A percentile compares a stretch with the other conserved stretches of the same genome.
phyloP scores from a whole-genome alignment of 2,888 invertebrate genomes.

The Drosophila mimica region DNA sequence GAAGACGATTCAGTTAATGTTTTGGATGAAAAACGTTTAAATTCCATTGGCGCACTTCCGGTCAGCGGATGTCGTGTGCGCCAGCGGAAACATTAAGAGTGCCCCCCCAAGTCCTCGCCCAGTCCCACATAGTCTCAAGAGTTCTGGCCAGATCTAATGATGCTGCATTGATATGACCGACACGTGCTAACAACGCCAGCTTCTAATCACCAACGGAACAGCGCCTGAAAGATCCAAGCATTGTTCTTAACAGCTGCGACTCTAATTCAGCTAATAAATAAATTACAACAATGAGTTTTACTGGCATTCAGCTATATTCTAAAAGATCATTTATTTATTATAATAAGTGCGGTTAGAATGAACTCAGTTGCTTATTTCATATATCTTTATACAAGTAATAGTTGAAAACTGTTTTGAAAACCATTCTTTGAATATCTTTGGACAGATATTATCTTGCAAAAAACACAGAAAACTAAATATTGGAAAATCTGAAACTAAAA shows the following conservation, averaged over 20 bases:
- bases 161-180: conserved; percentile 54
- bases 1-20: conserved; percentile 80
- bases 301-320: background rate
- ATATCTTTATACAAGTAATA: too few relatives aligned
- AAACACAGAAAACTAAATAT: background rate
- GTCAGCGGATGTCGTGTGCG: conserved; percentile 82
- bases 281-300: conserved; percentile 1
- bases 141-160: conserved; percentile 49
- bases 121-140: background rate
- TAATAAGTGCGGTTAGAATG: background rate
- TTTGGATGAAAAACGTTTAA: conserved; percentile 80
- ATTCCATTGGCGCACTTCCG: conserved; percentile 80
- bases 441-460: background rate
- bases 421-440: background rate
- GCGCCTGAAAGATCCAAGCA: conserved; percentile 30
- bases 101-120: conserved; percentile 10
- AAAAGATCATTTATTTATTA: background rate
- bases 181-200: conserved; percentile 60
- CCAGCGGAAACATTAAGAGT: conserved; percentile 83
- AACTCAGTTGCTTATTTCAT: too few relatives aligned
- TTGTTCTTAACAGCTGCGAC: conserved; percentile 41
- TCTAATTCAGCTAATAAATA: conserved; percentile 17
- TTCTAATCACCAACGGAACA: conserved; percentile 64
- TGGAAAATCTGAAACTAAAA: background rate
- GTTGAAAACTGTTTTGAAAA: background rate